Conservation (phyloP, 1,140 invertebrate genomes). For the Drosophila athabasca region DNA sequence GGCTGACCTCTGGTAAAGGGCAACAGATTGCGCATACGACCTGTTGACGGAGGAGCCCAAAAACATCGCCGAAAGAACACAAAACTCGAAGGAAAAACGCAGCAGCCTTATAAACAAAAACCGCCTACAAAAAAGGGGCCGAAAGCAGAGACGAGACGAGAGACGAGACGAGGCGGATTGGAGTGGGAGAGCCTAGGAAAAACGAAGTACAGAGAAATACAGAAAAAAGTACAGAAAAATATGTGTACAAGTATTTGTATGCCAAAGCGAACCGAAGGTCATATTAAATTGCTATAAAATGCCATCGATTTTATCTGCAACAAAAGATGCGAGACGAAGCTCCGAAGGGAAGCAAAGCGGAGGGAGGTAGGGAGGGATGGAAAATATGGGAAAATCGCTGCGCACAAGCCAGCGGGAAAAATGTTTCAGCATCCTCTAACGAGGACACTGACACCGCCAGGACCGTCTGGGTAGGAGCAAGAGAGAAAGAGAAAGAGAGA, state of each 20-base stretch:
- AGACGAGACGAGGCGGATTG: not conserved
- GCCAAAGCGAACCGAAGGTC: conserved; percentile 77
- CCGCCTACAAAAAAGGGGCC: conserved; percentile 53
- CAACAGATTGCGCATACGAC: conserved; percentile 57
- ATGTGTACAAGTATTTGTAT: conserved; percentile 54
- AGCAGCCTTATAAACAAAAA: conserved; percentile 54
- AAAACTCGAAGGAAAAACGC: conserved; percentile 52
- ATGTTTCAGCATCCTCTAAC: conserved; percentile 67
- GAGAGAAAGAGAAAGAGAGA: conserved; percentile 3
- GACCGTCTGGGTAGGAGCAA: conserved; percentile 6
- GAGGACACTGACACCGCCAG: conserved; percentile 79
- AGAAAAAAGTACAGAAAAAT: no score
- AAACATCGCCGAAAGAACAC: conserved; percentile 30
- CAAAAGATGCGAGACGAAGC: conserved; percentile 54
- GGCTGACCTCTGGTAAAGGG: conserved; percentile 32
- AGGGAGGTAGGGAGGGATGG: no score
- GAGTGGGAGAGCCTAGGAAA: conserved; percentile 39
- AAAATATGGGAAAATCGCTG: conserved; percentile 63
- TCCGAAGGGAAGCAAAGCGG: no score
- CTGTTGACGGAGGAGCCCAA: conserved; percentile 58
- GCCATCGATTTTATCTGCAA: conserved; percentile 83
- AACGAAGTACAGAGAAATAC: conserved; percentile 40
- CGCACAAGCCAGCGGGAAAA: conserved; percentile 62
- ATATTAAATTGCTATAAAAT: conserved; percentile 84
- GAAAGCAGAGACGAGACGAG: conserved; percentile 2